Base-by-base conservation (phyloP, 2,888 invertebrate genomes). In the Leistus spinibarbis region DNA sequence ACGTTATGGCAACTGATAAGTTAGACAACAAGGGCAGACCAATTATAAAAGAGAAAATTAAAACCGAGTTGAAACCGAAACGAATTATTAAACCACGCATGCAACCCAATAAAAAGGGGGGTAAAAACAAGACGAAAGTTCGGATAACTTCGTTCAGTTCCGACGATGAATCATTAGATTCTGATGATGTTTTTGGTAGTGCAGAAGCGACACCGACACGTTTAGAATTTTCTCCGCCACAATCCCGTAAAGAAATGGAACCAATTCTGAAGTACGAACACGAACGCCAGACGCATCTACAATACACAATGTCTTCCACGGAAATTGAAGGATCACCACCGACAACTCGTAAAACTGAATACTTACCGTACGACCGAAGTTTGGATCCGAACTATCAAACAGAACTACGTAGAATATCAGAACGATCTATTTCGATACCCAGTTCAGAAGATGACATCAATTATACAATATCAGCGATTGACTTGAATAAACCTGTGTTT, bases 311-410 rank as follows among this genome's bases (percentile, higher is more conserved):
- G 92, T 92, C 92, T 79, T 92, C 92, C 0, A 93, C 92, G 0
- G 92, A 93, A 87, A 92, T 93, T 4, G 92, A 93, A 84, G 92
- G 92, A 0, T 93, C 92, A 0, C 92, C 92, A 0, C 92, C 92
- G 0, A 92, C 92, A 79, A 92, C 92, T 78, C 86, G 92, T 4
- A 91, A 92, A 79, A 91, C 90, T 78, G 91, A 91, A 76, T 91
- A 91, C 80, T 89, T 91, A 79, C 88, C 88, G 40, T 80, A 79
- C 68, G 85, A 85, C 76, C 89, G 90, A 80, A 88, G 90, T 64
- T 85, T 92, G 1, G 92, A 92, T 81, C 90, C 89, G 3, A 87
- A 89, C 71, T 87, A 87, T 77, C 89, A 90, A 9, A 90, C 91
- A 1, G 92, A 93, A 81, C 82, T 93, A 24, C 85, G 92, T 60